Percentiles rank a stretch among this genome's conserved stretches.
phyloP scores from a whole-genome alignment of 2,888 invertebrate species.

The Gnatocerus cornutus region DNA sequence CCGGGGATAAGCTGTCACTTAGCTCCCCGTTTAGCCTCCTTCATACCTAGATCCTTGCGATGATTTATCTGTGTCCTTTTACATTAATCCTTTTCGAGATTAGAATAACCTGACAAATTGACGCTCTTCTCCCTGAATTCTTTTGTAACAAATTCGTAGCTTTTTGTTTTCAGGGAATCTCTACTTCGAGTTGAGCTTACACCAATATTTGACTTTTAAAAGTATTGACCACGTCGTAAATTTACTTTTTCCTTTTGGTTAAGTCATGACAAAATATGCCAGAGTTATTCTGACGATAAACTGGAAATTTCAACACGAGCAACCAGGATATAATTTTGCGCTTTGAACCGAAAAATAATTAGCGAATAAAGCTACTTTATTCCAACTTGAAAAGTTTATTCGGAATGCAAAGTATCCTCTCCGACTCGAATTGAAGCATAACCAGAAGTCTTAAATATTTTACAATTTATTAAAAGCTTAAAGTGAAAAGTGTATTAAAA shows the following conservation, averaged over 20 bases:
- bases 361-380: slow-evolving; percentile 56
- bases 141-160: not conserved
- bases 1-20: slow-evolving; percentile 17
- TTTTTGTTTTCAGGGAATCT: not conserved
- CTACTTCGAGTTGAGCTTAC: not conserved
- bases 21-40: slow-evolving; percentile 25
- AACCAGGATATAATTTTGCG: slow-evolving; percentile 42
- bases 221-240: slow-evolving; percentile 8
- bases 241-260: slow-evolving; percentile 7
- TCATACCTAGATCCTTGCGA: slow-evolving; percentile 28
- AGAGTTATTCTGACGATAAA: slow-evolving; percentile 13
- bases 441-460: slow-evolving; percentile 53
- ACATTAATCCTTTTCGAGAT: slow-evolving; percentile 34
- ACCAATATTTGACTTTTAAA: slow-evolving; percentile 10
- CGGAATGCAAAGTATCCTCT: slow-evolving; percentile 54
- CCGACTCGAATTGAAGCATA: slow-evolving; percentile 50
- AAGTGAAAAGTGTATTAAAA: slow-evolving; percentile 37
- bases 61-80: slow-evolving; percentile 37
- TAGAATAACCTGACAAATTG: slow-evolving; percentile 35
- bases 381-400: slow-evolving; percentile 54
- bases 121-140: slow-evolving; percentile 7
- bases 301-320: slow-evolving; percentile 36
- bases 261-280: slow-evolving; percentile 17
- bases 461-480: slow-evolving; percentile 52
- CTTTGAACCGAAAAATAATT: slow-evolving; percentile 55